Conservation (phyloP, 2,113 vertebrate genomes). For the Notothenia coriiceps region DNA sequence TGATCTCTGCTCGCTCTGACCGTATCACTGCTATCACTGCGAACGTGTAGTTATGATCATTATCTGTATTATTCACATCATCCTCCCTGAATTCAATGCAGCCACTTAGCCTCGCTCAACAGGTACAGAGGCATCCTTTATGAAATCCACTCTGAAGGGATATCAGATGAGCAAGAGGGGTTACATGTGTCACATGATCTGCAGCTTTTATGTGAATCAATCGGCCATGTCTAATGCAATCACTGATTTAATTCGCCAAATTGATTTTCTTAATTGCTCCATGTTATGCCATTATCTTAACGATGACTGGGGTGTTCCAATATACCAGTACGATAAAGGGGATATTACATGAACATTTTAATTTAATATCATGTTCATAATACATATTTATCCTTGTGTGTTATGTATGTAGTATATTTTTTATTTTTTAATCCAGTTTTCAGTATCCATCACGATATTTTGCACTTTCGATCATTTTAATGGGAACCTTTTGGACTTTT, state of each 20-base stretch:
- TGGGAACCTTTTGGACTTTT: no score
- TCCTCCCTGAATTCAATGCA: slow-evolving; percentile 17
- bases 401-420: no score
- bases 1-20: slow-evolving; percentile 27
- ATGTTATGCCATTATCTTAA: not conserved
- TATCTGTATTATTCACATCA: slow-evolving; percentile 11
- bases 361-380: no score
- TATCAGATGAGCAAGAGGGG: not conserved
- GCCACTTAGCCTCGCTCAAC: slow-evolving; percentile 19
- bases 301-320: no score
- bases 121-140: not conserved
- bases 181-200: not conserved
- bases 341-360: no score
- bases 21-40: slow-evolving; percentile 43
- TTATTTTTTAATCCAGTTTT: no score
- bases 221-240: not conserved
- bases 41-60: slow-evolving; percentile 55
- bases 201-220: not conserved
- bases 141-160: slow-evolving; percentile 4
- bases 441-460: no score
- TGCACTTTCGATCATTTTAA: no score
- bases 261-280: not conserved
- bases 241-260: not conserved
- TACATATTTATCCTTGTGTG: no score
- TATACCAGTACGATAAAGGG: no score